Percentiles rank a stretch among this genome's conserved stretches.
Conservation (phyloP, 1,140 invertebrate species). For the Solenopsis invicta region DNA sequence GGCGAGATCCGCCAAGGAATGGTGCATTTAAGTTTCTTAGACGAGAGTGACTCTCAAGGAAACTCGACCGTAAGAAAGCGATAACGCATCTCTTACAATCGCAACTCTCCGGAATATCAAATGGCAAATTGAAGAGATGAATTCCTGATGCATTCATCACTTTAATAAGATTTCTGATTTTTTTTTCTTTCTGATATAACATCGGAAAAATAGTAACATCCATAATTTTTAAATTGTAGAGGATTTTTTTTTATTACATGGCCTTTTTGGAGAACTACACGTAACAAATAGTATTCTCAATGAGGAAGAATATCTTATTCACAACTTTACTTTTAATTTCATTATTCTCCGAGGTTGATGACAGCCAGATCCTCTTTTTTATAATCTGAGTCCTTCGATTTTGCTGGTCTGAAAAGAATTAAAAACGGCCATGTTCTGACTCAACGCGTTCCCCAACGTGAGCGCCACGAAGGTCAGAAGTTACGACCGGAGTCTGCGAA, state of each 20-base stretch:
- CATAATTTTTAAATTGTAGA: slow-evolving; percentile 10
- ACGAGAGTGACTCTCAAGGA: background rate
- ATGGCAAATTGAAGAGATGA: slow-evolving; percentile 4
- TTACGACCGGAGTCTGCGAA: slow-evolving; percentile 59
- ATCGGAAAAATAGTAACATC: background rate
- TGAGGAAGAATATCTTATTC: background rate
- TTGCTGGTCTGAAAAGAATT: background rate
- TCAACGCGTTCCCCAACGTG: slow-evolving; percentile 24
- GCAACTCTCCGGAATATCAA: background rate
- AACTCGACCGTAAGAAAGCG: background rate
- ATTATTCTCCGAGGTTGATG: background rate
- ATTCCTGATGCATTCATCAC: background rate
- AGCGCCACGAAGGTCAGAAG: slow-evolving; percentile 47
- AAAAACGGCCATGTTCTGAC: background rate
- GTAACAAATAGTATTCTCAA: background rate
- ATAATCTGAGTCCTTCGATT: background rate
- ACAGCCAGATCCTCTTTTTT: background rate
- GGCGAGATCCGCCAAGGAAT: background rate
- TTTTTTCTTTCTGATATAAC: background rate
- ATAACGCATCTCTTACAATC: background rate
- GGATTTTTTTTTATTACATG: background rate
- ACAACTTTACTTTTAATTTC: background rate
- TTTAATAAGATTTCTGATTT: background rate
- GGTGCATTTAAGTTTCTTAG: slow-evolving; percentile 14
- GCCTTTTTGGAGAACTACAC: background rate